Base-by-base conservation (phyloP, 2,888 invertebrate genomes). In the Ernsta delagoae region DNA sequence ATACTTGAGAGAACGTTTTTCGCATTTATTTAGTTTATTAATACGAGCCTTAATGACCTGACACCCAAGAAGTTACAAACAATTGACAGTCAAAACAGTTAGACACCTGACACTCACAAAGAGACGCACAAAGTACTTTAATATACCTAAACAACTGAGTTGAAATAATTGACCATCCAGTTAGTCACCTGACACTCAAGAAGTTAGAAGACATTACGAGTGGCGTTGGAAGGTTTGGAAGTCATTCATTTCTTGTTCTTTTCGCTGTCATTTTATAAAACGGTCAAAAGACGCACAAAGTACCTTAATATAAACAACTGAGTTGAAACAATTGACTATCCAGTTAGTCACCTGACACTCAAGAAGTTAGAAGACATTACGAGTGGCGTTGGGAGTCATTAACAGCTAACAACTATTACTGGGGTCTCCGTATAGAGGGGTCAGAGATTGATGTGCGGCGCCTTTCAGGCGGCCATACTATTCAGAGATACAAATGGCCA, bases 391-490 rank as follows among this genome's bases (percentile, higher is more conserved):
- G 45, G n/a, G 5, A 45, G 9, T 72, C 72, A 72, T 74, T 77
- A 73, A 75, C 74, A 74, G 72, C 66, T 73, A 61, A 70, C 54
- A 75, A 75, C 74, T 75, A 73, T 74, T 70, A 74, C 71, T 69
- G 70, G 70, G 71, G 71, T 70, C 72, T 70, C 70, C 70, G 74
- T 76, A 74, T 73, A 60, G 53, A 54, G 74, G 70, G 56, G 65
- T 65, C 67, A 59, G 75, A 80, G 79, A 81, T 80, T 78, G 79
- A 81, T 80, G 77, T 53, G 53, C 24, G 53, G 53, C 24, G 16
- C 0, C 53, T 24, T 24, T 24, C 16, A 24, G 24, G 24, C 8
- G 53, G 24, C 24, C 53, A 24, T 24, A 5, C 53, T 16, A 24
- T 53, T 53, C 53, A 53, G 8, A 24, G 5, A 53, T 24, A 53